A percentile compares a stretch with the other conserved stretches of the same genome.
Conservation (phyloP, 1,140 invertebrate genomes). For the Theocolax elegans region DNA sequence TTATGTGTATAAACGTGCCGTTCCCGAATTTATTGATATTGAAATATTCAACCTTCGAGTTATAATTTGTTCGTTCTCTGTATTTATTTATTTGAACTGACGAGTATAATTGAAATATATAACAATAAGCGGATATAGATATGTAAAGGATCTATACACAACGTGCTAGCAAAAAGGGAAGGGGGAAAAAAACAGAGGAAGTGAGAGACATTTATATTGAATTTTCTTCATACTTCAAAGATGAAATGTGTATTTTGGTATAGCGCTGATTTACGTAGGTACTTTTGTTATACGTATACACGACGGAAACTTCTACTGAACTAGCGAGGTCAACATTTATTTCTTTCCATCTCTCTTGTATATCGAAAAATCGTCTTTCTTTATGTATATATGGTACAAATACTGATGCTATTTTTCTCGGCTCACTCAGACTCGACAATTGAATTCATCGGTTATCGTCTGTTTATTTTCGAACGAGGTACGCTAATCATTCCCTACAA, state of each 20-base stretch:
- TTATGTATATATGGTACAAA: background rate
- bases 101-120: no score
- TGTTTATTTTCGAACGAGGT: no score
- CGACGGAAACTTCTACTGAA: background rate
- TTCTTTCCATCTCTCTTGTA: background rate
- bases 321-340: background rate
- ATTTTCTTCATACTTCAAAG: background rate
- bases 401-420: background rate
- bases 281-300: background rate
- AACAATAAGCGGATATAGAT: no score
- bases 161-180: no score
- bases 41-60: no score
- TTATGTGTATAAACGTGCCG: no score
- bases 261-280: background rate
- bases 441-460: no score
- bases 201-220: conserved; percentile 1
- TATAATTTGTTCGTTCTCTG: no score
- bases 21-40: no score
- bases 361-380: background rate
- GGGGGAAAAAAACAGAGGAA: background rate
- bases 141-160: no score
- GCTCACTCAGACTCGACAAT: background rate
- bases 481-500: no score
- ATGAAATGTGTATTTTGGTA: conserved; percentile 10
- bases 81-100: no score